Conservation (phyloP, 37 sponge, comb jelly and placozoan genomes). For the Spongilla lacustris region DNA sequence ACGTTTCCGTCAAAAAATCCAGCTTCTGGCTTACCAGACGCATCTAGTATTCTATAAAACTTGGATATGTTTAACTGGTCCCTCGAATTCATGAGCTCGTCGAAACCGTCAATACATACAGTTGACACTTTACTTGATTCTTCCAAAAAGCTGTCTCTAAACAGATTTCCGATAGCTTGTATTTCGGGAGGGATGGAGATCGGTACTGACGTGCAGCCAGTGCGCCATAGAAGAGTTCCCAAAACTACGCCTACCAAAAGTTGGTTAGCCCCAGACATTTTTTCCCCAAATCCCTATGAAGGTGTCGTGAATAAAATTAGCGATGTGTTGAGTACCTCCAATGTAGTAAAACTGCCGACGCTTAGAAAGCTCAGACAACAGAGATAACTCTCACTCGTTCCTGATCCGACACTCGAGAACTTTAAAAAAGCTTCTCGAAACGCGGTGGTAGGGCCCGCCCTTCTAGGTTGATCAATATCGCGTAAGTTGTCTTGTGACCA, state of each 20-base stretch:
- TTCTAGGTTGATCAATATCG: too few relatives aligned
- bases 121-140: not conserved
- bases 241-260: not conserved
- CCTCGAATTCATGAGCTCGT: not conserved
- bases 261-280: not conserved
- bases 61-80: not conserved
- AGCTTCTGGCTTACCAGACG: slow-evolving; percentile 45
- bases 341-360: too few relatives aligned
- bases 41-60: slow-evolving; percentile 17
- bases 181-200: not conserved
- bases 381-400: too few relatives aligned
- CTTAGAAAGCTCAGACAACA: too few relatives aligned
- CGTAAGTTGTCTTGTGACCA: too few relatives aligned
- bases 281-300: not conserved
- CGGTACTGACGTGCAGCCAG: not conserved
- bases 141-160: not conserved
- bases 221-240: not conserved
- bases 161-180: not conserved
- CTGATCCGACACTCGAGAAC: too few relatives aligned
- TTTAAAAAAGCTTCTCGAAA: too few relatives aligned
- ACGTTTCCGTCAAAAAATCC: slow-evolving; percentile 61
- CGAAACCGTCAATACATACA: not conserved
- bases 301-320: too few relatives aligned
- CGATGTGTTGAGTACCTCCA: too few relatives aligned
- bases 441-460: too few relatives aligned